Evolutionary conservation across 1,140 invertebrate species (phyloP), one percentile per base, ranked within the genome.

Genomic region (Ericerus pela): DNA sequence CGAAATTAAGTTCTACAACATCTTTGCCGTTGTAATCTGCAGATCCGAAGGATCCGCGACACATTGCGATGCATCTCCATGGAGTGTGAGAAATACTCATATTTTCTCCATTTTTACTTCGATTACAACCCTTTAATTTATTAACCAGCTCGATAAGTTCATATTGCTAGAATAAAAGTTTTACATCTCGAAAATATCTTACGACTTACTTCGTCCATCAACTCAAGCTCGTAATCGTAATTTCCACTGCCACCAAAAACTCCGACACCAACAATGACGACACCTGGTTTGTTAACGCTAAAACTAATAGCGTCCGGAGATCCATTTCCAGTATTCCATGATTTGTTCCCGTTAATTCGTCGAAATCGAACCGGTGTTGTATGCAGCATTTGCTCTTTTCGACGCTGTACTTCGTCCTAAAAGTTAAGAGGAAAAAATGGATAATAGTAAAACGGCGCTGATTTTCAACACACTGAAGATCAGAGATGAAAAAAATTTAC

Each of bases 261-360:
- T 58, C 81, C 83, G 47, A 85, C 83, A 1, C 95, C 94, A 31
- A 85, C 83, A 30, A 99, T 80, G 27, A 85, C 79, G 52, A 97
- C 84, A 1, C 92, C 94, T 0, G 84, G 72, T 30, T 83, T 75
- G 71, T 99, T 93, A 6, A 97, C 93, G 16, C 82, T 81, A 65
- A 98, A 96, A 61, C 88, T 89, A 63, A 99, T 91, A 3, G 93
- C 93, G 73, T 99, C 95, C 0, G 93, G 89, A 22, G 89, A 92
- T 29, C 93, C 94, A 69, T 92, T 94, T 2, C 92, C 92, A 1
- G 92, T 95, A 65, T 96, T 96, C 95, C 95, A 98, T 1, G 88
- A 88, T 33, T 88, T 78, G 31, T 81, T 84, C 63, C 85, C 79
- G 68, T 91, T 93, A 10, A 86, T 84, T 53, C 89, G 79, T 6